These are phyloP conservation scores for Sycophaga agraensis DNA, from an alignment of 1,140 invertebrate species.

Conservation along the genomic window DNA sequence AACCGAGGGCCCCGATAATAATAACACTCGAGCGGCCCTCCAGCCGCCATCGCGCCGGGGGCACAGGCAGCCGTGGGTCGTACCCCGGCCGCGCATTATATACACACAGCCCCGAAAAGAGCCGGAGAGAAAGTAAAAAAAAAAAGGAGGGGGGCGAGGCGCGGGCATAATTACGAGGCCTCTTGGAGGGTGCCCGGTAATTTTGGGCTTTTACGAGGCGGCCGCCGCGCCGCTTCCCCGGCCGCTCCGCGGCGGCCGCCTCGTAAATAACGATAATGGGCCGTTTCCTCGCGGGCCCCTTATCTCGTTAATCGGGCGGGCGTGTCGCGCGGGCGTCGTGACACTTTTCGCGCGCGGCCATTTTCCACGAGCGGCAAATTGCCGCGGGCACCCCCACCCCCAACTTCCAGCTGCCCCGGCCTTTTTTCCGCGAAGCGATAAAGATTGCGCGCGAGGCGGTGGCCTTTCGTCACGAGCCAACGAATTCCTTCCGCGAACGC, in stretches of 20 bases:
- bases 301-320: not conserved
- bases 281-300: slow-evolving; percentile 12
- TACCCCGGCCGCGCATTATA: not conserved
- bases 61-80: not conserved
- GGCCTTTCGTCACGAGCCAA: slow-evolving; percentile 3
- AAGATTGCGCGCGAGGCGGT: not conserved
- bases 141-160: not conserved
- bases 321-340: not conserved
- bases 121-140: not conserved
- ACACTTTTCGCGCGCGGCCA: not conserved
- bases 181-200: not conserved
- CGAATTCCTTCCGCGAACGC: slow-evolving; percentile 16
- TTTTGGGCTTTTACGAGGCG: slow-evolving; percentile 20
- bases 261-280: slow-evolving; percentile 24
- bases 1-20: not conserved
- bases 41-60: not conserved
- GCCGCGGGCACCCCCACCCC: not conserved
- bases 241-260: too few species aligned
- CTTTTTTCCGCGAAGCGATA: slow-evolving; percentile 22
- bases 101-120: too few species aligned
- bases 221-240: not conserved
- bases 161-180: slow-evolving; percentile 1
- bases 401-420: too few species aligned
- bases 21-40: not conserved
- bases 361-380: not conserved